phyloP scores from a whole-genome alignment of 2,113 vertebrate species.

The Hemiscyllium ocellatum region DNA sequence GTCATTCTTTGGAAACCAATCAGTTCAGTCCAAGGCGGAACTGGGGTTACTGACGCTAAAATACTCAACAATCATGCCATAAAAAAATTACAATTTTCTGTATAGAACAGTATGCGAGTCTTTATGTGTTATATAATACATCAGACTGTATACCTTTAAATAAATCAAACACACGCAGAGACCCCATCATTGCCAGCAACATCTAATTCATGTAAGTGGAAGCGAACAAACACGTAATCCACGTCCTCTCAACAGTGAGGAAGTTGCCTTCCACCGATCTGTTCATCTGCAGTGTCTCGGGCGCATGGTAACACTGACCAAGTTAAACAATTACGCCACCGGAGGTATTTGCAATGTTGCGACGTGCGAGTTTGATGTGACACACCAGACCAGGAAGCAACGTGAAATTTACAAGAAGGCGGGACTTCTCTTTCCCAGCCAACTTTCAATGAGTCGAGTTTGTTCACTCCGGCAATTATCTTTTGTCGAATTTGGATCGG shows the following conservation, averaged over 20 bases:
- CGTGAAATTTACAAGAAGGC: background rate
- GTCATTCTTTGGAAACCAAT: background rate
- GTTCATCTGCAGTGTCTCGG: too few relatives aligned
- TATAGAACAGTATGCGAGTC: background rate
- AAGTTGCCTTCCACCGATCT: background rate
- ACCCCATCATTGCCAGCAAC: background rate
- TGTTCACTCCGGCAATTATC: background rate
- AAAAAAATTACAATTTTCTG: background rate
- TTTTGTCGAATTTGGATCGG: background rate
- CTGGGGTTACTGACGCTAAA: background rate
- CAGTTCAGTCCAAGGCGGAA: background rate
- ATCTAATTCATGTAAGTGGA: background rate
- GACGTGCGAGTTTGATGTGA: background rate
- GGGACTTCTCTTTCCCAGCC: background rate
- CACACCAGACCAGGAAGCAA: background rate
- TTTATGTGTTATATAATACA: background rate
- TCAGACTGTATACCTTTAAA: background rate
- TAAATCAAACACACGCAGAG: background rate
- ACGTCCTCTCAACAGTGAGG: background rate
- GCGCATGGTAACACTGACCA: background rate
- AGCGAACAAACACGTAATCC: background rate
- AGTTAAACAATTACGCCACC: background rate
- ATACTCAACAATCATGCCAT: background rate
- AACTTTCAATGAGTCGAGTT: slow-evolving; percentile 9
- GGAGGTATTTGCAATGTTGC: background rate